A percentile compares a stretch with the other conserved stretches of the same genome.
Evolutionary conservation across 1,140 invertebrate genomes (phyloP).

Genomic region (Brachionus sp.): DNA sequence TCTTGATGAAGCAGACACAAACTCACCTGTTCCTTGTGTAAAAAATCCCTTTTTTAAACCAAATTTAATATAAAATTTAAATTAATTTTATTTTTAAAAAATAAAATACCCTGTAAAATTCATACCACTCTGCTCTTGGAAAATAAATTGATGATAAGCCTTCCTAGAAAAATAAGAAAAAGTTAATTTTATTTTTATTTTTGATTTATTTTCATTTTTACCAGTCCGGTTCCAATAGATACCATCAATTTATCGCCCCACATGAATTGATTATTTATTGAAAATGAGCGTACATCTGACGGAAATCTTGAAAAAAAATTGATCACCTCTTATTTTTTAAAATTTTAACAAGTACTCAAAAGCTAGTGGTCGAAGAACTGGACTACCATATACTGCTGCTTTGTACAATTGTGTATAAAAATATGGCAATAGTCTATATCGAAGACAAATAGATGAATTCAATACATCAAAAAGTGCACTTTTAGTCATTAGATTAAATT

Average conservation of each 20-base stretch:
- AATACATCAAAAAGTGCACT: constrained; percentile 16
- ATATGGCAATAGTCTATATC: constrained; percentile 75
- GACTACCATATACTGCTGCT: constrained; percentile 68
- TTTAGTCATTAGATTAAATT: constrained; percentile 1
- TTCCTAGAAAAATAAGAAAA: background rate
- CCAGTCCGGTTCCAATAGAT: constrained; percentile 12
- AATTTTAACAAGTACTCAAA: constrained; percentile 47
- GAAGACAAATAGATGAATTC: constrained; percentile 47
- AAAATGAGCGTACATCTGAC: constrained; percentile 18
- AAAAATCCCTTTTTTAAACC: background rate
- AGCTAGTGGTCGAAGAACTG: constrained; percentile 74
- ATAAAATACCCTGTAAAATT: constrained; percentile 15
- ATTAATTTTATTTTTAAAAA: background rate
- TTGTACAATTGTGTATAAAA: constrained; percentile 75
- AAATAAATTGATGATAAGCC: constrained; percentile 15
- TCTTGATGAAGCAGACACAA: background rate
- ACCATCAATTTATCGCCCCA: constrained; percentile 38
- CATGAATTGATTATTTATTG: constrained; percentile 36
- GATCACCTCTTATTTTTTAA: background rate
- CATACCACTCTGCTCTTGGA: constrained; percentile 27
- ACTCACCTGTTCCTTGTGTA: constrained; percentile 12
- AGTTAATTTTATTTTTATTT: background rate
- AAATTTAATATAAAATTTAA: background rate
- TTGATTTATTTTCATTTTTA: background rate
- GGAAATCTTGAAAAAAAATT: background rate